These are phyloP conservation scores for Patella caerulea DNA, from an alignment of 2,888 invertebrate species.

Conservation along the genomic window DNA sequence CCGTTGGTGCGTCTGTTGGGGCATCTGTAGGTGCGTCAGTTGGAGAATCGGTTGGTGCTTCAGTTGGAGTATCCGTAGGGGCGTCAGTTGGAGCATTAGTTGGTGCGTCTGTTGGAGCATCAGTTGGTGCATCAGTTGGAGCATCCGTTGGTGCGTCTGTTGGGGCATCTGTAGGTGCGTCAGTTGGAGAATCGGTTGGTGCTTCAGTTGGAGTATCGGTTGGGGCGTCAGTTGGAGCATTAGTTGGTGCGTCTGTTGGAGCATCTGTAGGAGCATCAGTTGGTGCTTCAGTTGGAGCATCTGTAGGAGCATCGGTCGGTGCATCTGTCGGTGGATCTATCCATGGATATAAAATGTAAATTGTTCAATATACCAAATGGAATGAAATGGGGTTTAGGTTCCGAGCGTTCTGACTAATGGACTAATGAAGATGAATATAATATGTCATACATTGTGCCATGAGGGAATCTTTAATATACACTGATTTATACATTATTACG, in stretches of 20 bases:
- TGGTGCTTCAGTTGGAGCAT: not conserved
- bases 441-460: too few species aligned
- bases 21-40: not conserved
- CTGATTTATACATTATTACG: too few species aligned
- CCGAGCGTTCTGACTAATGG: too few species aligned
- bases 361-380: too few species aligned
- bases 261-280: not conserved
- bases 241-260: not conserved
- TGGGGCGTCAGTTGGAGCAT: not conserved
- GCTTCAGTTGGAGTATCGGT: not conserved
- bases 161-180: too few species aligned
- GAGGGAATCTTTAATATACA: too few species aligned
- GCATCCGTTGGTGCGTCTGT: too few species aligned
- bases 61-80: not conserved
- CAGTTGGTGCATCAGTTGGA: not conserved
- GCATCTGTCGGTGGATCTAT: not conserved
- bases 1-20: not conserved
- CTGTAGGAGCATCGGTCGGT: not conserved
- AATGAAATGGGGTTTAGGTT: too few species aligned
- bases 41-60: not conserved
- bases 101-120: not conserved
- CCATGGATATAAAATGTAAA: too few species aligned
- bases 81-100: not conserved
- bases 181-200: too few species aligned
- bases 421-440: too few species aligned